phyloP scores from a whole-genome alignment of 1,140 invertebrate genomes.

The Drosophila jambulina region DNA sequence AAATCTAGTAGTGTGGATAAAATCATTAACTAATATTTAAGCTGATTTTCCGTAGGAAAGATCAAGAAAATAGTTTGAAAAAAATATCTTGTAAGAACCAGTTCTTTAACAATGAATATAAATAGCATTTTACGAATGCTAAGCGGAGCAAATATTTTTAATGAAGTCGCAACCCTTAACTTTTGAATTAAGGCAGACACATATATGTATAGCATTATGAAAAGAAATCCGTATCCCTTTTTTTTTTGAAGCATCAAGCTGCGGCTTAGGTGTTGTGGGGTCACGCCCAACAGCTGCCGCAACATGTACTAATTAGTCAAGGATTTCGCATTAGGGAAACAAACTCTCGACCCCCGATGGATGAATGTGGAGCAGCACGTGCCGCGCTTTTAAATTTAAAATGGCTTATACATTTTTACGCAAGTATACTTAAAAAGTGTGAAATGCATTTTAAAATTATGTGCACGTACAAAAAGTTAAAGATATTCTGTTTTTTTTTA shows the following conservation, averaged over 20 bases:
- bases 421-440: conserved; percentile 19
- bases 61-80: background rate
- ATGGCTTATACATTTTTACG: conserved; percentile 14
- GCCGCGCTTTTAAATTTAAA: conserved; percentile 54
- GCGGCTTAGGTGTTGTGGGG: conserved; percentile 23
- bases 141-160: conserved; percentile 69
- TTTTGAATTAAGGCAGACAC: conserved; percentile 4
- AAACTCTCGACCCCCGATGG: conserved; percentile 22
- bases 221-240: conserved; percentile 25
- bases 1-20: background rate
- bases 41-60: background rate
- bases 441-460: conserved; percentile 49
- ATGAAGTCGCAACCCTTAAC: conserved; percentile 49
- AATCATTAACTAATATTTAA: no score
- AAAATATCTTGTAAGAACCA: no score
- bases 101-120: background rate
- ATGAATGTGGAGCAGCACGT: conserved; percentile 49
- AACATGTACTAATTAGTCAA: conserved; percentile 69
- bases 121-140: background rate
- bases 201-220: background rate
- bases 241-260: conserved; percentile 25
- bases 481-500: conserved; percentile 23
- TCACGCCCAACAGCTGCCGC: conserved; percentile 9
- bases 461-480: conserved; percentile 52
- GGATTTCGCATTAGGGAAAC: conserved; percentile 54